Percentiles rank a stretch among this genome's conserved stretches.
phyloP scores from a whole-genome alignment of 2,113 vertebrate genomes.

The Speoplatyrhinus poulsoni region DNA sequence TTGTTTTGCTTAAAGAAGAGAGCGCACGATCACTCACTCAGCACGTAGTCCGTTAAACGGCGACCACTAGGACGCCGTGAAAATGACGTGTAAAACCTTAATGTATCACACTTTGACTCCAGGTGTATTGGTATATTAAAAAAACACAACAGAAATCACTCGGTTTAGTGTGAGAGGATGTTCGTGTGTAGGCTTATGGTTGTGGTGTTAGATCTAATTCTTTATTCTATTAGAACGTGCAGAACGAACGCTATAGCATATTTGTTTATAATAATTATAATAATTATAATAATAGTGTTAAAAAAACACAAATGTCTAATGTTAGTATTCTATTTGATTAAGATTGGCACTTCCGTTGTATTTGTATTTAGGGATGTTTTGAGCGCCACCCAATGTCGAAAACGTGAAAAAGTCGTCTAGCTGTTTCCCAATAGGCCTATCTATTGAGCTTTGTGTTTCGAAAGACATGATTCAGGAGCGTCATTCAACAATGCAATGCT shows the following conservation, averaged over 20 bases:
- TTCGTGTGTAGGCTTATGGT: too few relatives aligned
- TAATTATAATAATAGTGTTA: not conserved
- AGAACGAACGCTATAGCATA: not conserved
- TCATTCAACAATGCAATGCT: too few relatives aligned
- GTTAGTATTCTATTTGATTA: too few relatives aligned
- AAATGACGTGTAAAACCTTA: not conserved
- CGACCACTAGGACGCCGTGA: not conserved
- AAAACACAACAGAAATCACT: not conserved
- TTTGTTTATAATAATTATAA: not conserved
- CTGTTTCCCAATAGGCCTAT: not conserved
- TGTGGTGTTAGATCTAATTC: too few relatives aligned
- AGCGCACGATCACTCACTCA: not conserved
- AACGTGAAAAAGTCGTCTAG: slow-evolving; percentile 6
- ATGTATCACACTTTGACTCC: not conserved
- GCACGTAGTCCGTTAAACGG: not conserved
- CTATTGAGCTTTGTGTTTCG: too few relatives aligned
- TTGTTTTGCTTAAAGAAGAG: slow-evolving; percentile 19
- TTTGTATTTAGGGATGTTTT: slow-evolving; percentile 8
- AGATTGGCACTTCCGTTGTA: slow-evolving; percentile 19
- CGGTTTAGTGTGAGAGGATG: not conserved
- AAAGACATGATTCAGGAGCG: not conserved
- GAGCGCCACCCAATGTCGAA: slow-evolving; percentile 54
- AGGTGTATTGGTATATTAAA: not conserved
- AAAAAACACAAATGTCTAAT: too few relatives aligned
- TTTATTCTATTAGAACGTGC: too few relatives aligned